Conservation (phyloP, 2,113 vertebrate species). For the Xyrauchen texanus region DNA sequence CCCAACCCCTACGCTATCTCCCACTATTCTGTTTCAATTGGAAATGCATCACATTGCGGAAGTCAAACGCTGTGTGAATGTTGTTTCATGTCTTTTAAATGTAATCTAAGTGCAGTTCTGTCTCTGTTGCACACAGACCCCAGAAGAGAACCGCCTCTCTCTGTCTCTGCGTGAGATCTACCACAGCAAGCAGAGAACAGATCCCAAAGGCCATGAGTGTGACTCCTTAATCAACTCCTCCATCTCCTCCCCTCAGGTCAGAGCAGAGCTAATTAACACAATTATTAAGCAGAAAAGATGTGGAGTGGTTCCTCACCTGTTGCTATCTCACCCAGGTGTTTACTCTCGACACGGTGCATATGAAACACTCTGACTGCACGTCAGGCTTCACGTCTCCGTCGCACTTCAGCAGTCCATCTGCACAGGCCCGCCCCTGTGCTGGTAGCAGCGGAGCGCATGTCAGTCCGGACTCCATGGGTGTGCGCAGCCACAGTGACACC, state of each 20-base stretch:
- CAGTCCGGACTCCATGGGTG: slow-evolving; percentile 82
- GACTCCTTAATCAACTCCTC: slow-evolving; percentile 70
- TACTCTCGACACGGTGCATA: slow-evolving; percentile 76
- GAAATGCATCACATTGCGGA: too few relatives aligned
- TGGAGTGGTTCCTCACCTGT: not conserved
- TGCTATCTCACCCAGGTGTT: slow-evolving; percentile 74
- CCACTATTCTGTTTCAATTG: too few relatives aligned
- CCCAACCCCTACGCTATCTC: too few relatives aligned
- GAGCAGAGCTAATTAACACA: not conserved
- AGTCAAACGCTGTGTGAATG: too few relatives aligned
- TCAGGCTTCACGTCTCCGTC: slow-evolving; percentile 69
- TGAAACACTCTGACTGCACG: slow-evolving; percentile 76
- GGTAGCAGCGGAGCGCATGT: slow-evolving; percentile 66
- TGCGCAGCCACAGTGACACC: slow-evolving; percentile 72
- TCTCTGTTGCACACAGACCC: slow-evolving; percentile 61
- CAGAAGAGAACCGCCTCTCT: slow-evolving; percentile 70
- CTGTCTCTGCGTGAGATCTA: slow-evolving; percentile 88
- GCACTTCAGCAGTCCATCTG: slow-evolving; percentile 67
- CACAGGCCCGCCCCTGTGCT: slow-evolving; percentile 49
- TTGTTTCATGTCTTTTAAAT: too few relatives aligned
- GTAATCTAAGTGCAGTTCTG: too few relatives aligned
- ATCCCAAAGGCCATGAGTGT: slow-evolving; percentile 72
- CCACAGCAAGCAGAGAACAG: slow-evolving; percentile 80
- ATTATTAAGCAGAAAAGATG: not conserved
- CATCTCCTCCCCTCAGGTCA: slow-evolving; percentile 82